Base-by-base conservation (phyloP, 2,888 invertebrate genomes). In the Elmis aenea region DNA sequence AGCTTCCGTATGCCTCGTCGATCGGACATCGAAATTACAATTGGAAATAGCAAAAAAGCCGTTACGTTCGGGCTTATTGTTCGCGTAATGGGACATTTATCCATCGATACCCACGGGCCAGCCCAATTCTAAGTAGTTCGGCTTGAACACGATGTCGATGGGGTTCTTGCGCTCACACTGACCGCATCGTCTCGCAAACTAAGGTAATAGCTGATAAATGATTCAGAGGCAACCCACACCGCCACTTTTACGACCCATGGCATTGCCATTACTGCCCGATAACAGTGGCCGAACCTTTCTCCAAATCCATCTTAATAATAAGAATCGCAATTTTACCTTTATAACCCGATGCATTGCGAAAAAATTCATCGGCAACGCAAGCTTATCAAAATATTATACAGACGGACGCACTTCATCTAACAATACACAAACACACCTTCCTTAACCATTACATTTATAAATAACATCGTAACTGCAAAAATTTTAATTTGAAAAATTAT, bases 21-120 rank as follows among this genome's bases (percentile, higher is more conserved):
- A n/a, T n/a, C n/a, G n/a, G n/a, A n/a, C n/a, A n/a, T 35, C 42
- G 36, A 48, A 49, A 63, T 63, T 57, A 64, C 64, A 62, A 66
- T 66, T 66, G 62, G 64, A 65, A 64, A 65, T 64, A 64, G 64
- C 65, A 66, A 64, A 59, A 62, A 59, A 52, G 57, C 59, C 51
- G 60, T 65, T n/a, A 63, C 62, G 62, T 65, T 61, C 46, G 52
- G 55, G 58, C 61, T 62, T 64, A 62, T 57, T 54, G 61, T 55
- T 54, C 39, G 53, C 52, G 58, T 61, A 63, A 66, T 64, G 57
- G 64, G 58, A 53, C 64, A 63, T 66, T 66, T 62, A 61, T 61
- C 61, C 60, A 55, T 63, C 61, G 64, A 64, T 62, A 55, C 62
- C 38, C 44, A n/a, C n/a, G n/a, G n/a, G n/a, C n/a, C n/a, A n/a